Conservation (phyloP, 1,140 invertebrate genomes). For the Aphaenogaster rudis region DNA sequence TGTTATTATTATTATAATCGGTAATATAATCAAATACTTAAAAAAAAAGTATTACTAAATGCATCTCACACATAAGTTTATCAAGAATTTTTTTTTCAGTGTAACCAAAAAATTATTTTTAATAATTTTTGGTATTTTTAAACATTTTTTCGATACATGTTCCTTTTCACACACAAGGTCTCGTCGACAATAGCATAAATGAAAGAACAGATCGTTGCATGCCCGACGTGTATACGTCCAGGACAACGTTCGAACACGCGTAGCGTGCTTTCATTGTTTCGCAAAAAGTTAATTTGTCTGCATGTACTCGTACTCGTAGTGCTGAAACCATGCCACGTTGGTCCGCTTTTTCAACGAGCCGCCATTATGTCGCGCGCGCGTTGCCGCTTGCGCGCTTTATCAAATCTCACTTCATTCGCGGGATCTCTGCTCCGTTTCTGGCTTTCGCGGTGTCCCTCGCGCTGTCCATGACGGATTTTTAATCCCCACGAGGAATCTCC, state of each 20-base stretch:
- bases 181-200: constrained; percentile 24
- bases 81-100: no score
- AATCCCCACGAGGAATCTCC: constrained; percentile 41
- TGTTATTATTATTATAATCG: no score
- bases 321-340: constrained; percentile 14
- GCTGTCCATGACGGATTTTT: constrained; percentile 38
- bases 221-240: constrained; percentile 8
- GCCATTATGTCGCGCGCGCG: constrained; percentile 17
- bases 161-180: not conserved
- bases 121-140: constrained; percentile 1
- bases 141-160: not conserved
- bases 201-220: constrained; percentile 28
- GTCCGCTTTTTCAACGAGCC: constrained; percentile 30
- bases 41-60: no score
- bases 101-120: no score
- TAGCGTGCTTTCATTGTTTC: constrained; percentile 44
- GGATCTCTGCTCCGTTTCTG: constrained; percentile 1
- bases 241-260: constrained; percentile 46
- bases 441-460: constrained; percentile 14
- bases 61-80: no score
- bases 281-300: constrained; percentile 63
- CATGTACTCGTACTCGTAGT: not conserved
- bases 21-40: no score
- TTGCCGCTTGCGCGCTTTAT: constrained; percentile 44
- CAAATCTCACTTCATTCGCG: constrained; percentile 43